These are phyloP conservation scores for Neodiprion lecontei DNA, from an alignment of 1,140 invertebrate species.

Conservation along the genomic window DNA sequence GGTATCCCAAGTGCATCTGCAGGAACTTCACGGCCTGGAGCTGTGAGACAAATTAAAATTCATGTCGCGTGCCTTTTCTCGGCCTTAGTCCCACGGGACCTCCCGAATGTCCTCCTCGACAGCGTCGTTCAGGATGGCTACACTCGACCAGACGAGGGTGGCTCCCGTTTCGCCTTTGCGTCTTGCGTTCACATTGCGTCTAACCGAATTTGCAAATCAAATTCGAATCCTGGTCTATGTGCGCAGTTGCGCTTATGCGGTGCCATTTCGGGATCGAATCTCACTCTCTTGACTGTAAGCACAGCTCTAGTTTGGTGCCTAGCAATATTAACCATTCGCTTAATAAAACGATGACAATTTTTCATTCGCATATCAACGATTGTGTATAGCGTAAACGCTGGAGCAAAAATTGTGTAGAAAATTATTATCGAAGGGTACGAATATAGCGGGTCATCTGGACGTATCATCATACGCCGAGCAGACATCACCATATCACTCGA, in stretches of 20 bases:
- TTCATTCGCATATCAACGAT: too few species aligned
- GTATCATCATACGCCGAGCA: too few species aligned
- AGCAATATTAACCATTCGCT: too few species aligned
- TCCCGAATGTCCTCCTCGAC: constrained; percentile 8
- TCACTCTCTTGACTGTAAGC: too few species aligned
- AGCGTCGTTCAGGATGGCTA: constrained; percentile 39
- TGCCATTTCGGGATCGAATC: not conserved
- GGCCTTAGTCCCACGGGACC: constrained; percentile 50
- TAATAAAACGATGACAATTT: too few species aligned
- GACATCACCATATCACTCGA: too few species aligned
- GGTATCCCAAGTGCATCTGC: constrained; percentile 33
- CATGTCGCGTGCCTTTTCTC: constrained; percentile 54
- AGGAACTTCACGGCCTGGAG: not conserved
- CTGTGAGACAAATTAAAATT: constrained; percentile 56
- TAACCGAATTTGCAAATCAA: constrained; percentile 59
- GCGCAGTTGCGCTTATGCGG: constrained; percentile 19
- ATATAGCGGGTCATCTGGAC: too few species aligned
- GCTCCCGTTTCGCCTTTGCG: constrained; percentile 22
- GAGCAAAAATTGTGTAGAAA: too few species aligned
- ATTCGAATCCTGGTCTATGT: constrained; percentile 45
- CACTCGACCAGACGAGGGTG: constrained; percentile 25
- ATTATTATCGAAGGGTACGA: too few species aligned
- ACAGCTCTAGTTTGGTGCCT: too few species aligned
- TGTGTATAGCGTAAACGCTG: too few species aligned
- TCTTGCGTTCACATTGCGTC: constrained; percentile 32